phyloP scores from a whole-genome alignment of 1,140 invertebrate genomes.

The Nebria ingens region DNA sequence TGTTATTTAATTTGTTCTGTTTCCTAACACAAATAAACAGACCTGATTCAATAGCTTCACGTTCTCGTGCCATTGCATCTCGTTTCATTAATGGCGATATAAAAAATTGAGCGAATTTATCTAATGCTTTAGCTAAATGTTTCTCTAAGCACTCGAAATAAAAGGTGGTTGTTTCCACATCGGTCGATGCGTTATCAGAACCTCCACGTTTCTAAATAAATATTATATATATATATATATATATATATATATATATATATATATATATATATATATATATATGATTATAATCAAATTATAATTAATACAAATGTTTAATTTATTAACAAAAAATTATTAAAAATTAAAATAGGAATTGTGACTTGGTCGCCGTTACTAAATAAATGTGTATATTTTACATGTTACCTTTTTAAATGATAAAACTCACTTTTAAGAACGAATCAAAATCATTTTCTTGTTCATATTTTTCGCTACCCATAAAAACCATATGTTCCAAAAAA shows the following conservation, averaged over 20 bases:
- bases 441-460: slow-evolving; percentile 81
- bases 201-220: slow-evolving; percentile 58
- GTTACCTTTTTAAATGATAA: neutral
- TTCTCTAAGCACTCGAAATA: slow-evolving; percentile 80
- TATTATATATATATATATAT: slow-evolving; percentile 11
- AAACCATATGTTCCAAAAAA: slow-evolving; percentile 94
- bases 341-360: too few relatives aligned
- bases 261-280: neutral
- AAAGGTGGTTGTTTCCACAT: slow-evolving; percentile 75
- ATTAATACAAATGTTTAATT: too few relatives aligned
- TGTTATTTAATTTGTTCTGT: neutral
- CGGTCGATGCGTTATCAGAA: slow-evolving; percentile 71
- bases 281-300: neutral
- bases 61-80: slow-evolving; percentile 77
- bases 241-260: neutral
- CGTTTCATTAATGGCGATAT: slow-evolving; percentile 75
- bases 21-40: slow-evolving; percentile 11
- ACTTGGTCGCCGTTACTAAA: too few relatives aligned
- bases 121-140: slow-evolving; percentile 58
- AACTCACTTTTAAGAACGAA: slow-evolving; percentile 46
- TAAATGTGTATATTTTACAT: too few relatives aligned
- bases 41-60: slow-evolving; percentile 89
- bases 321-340: too few relatives aligned
- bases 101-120: slow-evolving; percentile 87
- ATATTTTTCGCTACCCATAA: slow-evolving; percentile 84